These are phyloP conservation scores for Leptinotarsa undecemlineata DNA, from an alignment of 1,140 invertebrate species.

Conservation along the genomic window DNA sequence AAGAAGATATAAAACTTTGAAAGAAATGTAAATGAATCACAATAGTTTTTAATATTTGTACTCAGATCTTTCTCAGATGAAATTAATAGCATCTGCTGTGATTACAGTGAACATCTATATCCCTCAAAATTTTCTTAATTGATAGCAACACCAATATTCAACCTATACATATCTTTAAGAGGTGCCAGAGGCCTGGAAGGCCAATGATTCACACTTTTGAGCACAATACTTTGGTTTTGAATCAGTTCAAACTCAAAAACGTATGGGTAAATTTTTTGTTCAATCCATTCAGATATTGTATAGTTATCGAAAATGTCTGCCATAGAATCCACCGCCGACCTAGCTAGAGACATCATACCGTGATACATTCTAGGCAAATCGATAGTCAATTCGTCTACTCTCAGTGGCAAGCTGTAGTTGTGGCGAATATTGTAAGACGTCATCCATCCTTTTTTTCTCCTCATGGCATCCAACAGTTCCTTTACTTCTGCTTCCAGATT, in stretches of 20 bases:
- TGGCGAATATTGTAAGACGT: slow-evolving; percentile 80
- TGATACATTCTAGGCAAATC: slow-evolving; percentile 69
- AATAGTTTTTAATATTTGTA: no score
- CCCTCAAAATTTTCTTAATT: background rate
- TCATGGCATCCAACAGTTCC: slow-evolving; percentile 54
- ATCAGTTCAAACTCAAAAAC: slow-evolving; percentile 57
- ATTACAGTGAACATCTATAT: no score
- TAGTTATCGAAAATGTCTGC: slow-evolving; percentile 72
- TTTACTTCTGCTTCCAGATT: slow-evolving; percentile 59
- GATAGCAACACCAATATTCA: slow-evolving; percentile 32
- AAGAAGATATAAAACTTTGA: no score
- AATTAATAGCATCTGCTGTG: no score
- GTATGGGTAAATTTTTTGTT: slow-evolving; percentile 61
- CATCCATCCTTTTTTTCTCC: slow-evolving; percentile 67
- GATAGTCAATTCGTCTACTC: slow-evolving; percentile 69
- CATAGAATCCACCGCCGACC: slow-evolving; percentile 67
- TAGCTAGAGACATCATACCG: slow-evolving; percentile 63
- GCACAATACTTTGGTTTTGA: slow-evolving; percentile 53
- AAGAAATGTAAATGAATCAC: no score
- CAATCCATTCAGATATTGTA: slow-evolving; percentile 77
- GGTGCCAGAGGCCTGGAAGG: slow-evolving; percentile 51
- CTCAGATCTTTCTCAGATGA: no score
- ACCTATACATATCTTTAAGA: slow-evolving; percentile 52
- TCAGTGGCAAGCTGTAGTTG: slow-evolving; percentile 73
- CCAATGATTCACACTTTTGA: slow-evolving; percentile 53